Evolutionary conservation across 2,113 vertebrate species (phyloP).

Genomic region (Cardinalis cardinalis): DNA sequence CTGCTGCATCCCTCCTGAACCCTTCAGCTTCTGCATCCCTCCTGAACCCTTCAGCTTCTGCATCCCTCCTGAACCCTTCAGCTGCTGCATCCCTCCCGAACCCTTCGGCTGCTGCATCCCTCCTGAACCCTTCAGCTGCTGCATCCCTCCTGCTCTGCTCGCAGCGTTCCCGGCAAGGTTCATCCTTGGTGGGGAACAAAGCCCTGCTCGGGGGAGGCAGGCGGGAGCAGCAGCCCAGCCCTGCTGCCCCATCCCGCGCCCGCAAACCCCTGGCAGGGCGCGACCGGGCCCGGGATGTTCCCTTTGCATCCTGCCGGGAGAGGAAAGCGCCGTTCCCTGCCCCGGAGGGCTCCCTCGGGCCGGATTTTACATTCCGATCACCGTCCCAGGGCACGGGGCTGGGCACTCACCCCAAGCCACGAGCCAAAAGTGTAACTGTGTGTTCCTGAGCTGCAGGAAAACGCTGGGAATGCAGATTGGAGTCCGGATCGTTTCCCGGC

Average conservation of each 20-base stretch:
- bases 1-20: neutral
- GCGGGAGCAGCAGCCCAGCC: neutral
- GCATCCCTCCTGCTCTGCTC: neutral
- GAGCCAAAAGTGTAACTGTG: neutral
- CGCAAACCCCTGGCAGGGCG: rapidly evolving
- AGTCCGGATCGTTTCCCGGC: neutral
- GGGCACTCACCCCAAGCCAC: neutral
- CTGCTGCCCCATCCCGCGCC: neutral
- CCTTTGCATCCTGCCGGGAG: neutral
- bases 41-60: neutral
- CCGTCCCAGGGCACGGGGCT: neutral
- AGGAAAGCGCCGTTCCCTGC: neutral
- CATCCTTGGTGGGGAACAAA: conserved; percentile 26
- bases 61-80: neutral
- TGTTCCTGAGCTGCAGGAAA: conserved; percentile 4
- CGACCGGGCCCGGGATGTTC: rapidly evolving
- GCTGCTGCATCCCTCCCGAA: neutral
- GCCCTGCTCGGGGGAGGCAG: neutral
- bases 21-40: neutral
- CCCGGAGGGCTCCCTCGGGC: neutral
- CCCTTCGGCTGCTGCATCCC: neutral
- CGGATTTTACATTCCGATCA: neutral
- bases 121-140: no score
- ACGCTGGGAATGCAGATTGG: neutral
- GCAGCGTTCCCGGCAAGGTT: neutral